phyloP scores from a whole-genome alignment of 2,888 invertebrate genomes.

The Eupithecia vulgata region DNA sequence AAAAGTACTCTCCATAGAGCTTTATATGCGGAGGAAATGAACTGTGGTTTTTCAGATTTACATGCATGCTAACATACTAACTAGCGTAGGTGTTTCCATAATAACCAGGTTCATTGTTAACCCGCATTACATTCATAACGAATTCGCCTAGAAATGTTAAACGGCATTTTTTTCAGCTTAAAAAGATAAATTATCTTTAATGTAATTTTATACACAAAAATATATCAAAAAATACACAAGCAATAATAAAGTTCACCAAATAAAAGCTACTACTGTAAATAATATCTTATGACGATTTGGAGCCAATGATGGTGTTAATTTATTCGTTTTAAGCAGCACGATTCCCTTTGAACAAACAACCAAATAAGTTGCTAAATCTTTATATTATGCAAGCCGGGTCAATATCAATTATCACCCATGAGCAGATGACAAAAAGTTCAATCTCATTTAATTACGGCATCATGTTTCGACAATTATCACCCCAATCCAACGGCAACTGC shows the following conservation, averaged over 20 bases:
- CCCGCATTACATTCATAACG: no score
- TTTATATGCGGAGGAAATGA: constrained; percentile 26
- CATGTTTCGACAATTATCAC: constrained; percentile 17
- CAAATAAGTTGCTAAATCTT: background rate
- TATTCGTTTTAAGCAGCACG: background rate
- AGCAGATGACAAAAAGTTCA: background rate
- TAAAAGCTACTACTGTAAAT: background rate
- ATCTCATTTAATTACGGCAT: background rate
- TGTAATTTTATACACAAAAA: background rate
- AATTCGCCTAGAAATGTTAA: background rate
- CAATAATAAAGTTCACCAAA: background rate
- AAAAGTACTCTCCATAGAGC: constrained; percentile 66
- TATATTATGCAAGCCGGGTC: background rate
- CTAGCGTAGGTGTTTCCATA: background rate
- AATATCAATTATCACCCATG: background rate
- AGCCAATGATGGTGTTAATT: background rate
- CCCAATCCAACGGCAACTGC: constrained; percentile 11
- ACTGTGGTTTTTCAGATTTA: background rate
- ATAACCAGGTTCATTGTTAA: background rate
- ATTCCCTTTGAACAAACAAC: background rate
- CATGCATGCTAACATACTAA: background rate
- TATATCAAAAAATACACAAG: background rate
- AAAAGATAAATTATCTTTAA: background rate
- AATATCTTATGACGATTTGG: background rate
- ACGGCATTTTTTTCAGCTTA: background rate